Evolutionary conservation across 1,140 invertebrate genomes (phyloP).

Genomic region (Episyrphus balteatus): DNA sequence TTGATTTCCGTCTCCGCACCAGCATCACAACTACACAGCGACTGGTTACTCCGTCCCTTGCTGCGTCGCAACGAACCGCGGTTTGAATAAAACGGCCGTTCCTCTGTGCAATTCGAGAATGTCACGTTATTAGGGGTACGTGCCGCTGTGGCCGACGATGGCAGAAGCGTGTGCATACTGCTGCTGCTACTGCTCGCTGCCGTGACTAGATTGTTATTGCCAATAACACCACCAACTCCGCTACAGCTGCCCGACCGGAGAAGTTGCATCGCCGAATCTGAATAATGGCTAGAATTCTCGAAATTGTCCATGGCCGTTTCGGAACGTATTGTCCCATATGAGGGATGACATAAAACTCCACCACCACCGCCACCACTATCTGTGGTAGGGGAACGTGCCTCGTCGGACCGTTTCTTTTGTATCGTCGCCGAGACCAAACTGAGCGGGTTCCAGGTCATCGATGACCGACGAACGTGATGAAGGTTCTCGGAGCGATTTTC

Average conservation of each 20-base stretch:
- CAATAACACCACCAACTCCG: constrained; percentile 1
- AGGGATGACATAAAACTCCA: neutral
- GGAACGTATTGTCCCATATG: neutral
- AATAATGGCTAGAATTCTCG: constrained; percentile 9
- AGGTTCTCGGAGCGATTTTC: neutral
- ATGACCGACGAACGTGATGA: constrained; percentile 1
- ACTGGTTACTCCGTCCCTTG: constrained; percentile 35
- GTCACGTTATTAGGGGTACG: neutral
- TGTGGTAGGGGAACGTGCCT: neutral
- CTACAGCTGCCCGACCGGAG: constrained; percentile 6
- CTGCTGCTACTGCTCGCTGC: neutral
- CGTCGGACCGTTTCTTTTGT: neutral
- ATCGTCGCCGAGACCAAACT: neutral
- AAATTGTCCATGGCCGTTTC: constrained; percentile 3
- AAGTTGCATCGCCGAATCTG: constrained; percentile 10
- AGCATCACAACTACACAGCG: constrained; percentile 31
- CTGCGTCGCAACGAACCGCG: constrained; percentile 31
- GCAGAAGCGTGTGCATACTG: constrained; percentile 8
- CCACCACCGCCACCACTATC: neutral
- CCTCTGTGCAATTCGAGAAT: neutral
- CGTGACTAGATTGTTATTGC: constrained; percentile 1
- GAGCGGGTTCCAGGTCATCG: neutral
- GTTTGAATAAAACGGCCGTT: constrained; percentile 2
- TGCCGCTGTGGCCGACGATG: constrained; percentile 1
- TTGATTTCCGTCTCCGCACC: constrained; percentile 29